Evolutionary conservation across 2,113 vertebrate species (phyloP).

Genomic region (Megaptera novaeangliae): DNA sequence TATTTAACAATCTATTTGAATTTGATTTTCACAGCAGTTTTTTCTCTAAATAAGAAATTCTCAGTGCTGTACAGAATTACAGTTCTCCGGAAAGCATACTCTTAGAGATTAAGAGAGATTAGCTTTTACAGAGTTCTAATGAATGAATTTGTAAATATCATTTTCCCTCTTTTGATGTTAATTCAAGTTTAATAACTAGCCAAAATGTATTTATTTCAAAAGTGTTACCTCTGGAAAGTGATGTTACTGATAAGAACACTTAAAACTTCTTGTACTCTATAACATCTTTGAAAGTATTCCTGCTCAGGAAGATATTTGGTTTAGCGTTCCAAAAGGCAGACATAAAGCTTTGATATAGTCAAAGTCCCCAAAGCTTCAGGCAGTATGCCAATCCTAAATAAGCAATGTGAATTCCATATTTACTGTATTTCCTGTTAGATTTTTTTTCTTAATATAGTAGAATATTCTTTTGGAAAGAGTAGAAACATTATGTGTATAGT

Average conservation of each 20-base stretch:
- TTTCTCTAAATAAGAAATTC: neutral
- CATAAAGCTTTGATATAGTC: neutral
- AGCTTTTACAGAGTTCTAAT: neutral
- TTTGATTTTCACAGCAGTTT: neutral
- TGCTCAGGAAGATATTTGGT: neutral
- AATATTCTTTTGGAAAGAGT: neutral
- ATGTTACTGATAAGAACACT: neutral
- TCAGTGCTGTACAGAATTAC: neutral
- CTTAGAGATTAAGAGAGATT: neutral
- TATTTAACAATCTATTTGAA: neutral
- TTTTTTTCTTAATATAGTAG: neutral
- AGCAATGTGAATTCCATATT: neutral
- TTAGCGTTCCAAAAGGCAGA: neutral
- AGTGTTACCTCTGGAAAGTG: neutral
- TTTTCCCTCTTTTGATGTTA: neutral
- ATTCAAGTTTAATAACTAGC: neutral
- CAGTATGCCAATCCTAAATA: neutral
- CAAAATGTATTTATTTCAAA: neutral
- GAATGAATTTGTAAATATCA: neutral
- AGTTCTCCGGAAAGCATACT: neutral
- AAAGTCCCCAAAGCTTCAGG: neutral
- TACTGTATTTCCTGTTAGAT: neutral
- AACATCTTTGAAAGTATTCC: neutral
- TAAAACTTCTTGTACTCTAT: neutral
- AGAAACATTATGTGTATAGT: neutral